phyloP scores from a whole-genome alignment of 2,888 invertebrate species.

The Sarcophaga subvicina region DNA sequence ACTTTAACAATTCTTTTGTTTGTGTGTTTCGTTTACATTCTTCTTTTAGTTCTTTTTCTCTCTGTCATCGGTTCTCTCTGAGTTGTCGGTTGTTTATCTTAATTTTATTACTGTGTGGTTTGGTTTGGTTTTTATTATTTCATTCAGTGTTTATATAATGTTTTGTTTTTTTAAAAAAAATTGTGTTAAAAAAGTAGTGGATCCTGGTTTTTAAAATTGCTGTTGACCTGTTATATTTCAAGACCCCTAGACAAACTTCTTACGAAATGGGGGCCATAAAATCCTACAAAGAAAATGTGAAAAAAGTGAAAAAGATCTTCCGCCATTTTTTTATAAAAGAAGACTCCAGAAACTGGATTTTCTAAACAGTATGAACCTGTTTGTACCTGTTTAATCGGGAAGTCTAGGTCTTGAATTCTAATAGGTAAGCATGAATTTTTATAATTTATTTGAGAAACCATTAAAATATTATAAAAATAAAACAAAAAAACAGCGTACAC shows the following conservation, averaged over 20 bases:
- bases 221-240: constrained; percentile 52
- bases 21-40: no score
- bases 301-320: not conserved
- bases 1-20: no score
- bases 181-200: not conserved
- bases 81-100: not conserved
- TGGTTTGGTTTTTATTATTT: constrained; percentile 2
- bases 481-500: not conserved
- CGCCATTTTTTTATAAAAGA: not conserved
- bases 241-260: constrained; percentile 66
- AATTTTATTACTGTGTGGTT: constrained; percentile 3
- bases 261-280: constrained; percentile 20
- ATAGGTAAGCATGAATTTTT: constrained; percentile 44
- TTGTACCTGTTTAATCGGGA: constrained; percentile 22
- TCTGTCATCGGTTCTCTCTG: not conserved
- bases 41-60: no score
- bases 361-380: no score
- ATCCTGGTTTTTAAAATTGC: constrained; percentile 20
- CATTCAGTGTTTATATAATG: not conserved
- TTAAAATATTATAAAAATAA: not conserved
- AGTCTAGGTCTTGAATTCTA: constrained; percentile 58
- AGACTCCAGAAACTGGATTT: no score
- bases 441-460: no score
- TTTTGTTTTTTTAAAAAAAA: constrained; percentile 6
- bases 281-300: not conserved